Conservation (phyloP, 2,797 vertebrate genomes). For the Eulemur albifrons region DNA sequence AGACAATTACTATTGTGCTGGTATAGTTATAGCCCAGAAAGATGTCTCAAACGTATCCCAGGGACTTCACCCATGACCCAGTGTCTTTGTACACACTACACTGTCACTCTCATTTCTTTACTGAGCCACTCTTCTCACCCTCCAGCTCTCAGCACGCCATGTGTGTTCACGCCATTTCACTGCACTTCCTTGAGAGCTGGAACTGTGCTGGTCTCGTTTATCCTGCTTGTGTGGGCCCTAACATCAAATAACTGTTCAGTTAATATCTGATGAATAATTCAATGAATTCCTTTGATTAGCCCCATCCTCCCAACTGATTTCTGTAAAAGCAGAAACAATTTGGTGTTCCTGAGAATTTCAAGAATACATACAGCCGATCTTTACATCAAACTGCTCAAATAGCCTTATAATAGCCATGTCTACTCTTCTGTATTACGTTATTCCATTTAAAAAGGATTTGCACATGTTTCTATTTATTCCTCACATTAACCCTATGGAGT, state of each 20-base stretch:
- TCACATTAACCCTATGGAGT: background rate
- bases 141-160: background rate
- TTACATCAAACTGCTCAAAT: background rate
- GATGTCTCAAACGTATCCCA: rapidly evolving
- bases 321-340: background rate
- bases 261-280: background rate
- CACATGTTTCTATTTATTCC: background rate
- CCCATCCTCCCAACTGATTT: background rate
- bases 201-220: background rate
- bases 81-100: rapidly evolving
- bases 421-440: background rate
- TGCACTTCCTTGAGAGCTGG: background rate
- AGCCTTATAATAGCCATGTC: background rate
- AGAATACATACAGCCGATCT: background rate
- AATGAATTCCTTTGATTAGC: background rate
- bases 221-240: rapidly evolving
- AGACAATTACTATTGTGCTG: background rate
- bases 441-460: background rate
- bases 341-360: background rate
- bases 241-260: background rate
- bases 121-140: no score
- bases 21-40: background rate
- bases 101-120: background rate
- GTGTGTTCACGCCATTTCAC: background rate
- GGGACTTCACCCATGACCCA: rapidly evolving